phyloP scores from a whole-genome alignment of 2,113 vertebrate genomes.

The Cricetomys ansorgei region DNA sequence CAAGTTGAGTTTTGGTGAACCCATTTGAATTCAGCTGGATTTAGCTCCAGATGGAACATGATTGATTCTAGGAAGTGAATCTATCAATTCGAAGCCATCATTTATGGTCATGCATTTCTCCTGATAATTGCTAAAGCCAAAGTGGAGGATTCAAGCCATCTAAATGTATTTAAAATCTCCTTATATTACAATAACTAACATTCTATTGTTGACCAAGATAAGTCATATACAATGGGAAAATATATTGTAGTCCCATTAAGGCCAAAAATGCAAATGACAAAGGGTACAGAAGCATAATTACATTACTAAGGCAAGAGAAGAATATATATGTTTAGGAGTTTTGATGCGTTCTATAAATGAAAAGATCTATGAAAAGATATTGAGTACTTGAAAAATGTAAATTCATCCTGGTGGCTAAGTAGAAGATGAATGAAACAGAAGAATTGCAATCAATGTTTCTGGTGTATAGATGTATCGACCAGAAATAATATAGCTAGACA shows the following conservation, averaged over 20 bases:
- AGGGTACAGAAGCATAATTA: neutral
- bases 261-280: conserved; percentile 15
- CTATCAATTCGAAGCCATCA: neutral
- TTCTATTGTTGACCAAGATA: neutral
- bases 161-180: conserved; percentile 28
- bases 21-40: neutral
- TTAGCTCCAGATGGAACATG: neutral
- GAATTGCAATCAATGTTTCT: neutral
- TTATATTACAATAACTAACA: neutral
- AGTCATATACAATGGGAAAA: neutral
- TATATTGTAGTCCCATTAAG: neutral
- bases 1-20: conserved; percentile 12
- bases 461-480: too few relatives aligned
- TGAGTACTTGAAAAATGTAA: conserved; percentile 33
- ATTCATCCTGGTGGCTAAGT: neutral
- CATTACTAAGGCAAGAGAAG: neutral
- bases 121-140: neutral
- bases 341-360: conserved; percentile 9
- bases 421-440: neutral
- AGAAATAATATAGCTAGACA: neutral
- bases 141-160: neutral
- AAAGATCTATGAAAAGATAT: neutral
- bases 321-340: neutral
- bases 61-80: neutral
- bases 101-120: conserved; percentile 33